Evolutionary conservation across 2,113 vertebrate genomes (phyloP), one percentile per base, ranked within the genome.

Genomic region (Siniperca chuatsi): DNA sequence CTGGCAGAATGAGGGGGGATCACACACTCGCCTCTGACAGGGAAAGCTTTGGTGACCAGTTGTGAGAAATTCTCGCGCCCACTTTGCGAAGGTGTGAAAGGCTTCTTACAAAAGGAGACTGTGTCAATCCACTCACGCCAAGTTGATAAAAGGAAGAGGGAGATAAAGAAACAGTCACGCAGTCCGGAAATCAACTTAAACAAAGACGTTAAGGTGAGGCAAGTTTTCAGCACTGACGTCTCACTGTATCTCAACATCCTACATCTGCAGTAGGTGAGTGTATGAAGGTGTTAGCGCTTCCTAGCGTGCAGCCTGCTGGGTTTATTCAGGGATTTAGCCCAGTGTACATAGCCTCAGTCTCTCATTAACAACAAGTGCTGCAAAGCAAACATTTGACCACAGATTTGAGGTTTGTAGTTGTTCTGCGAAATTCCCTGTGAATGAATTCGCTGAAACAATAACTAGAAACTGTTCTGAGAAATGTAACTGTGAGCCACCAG

Each of bases 81-180:
- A 40, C 78, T 75, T 75, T 50, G 65, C 18, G 23, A 69, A 76
- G 62, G 84, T 74, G 75, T 71, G 72, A 86, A 80, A 37, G 20
- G 25, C 20, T 50, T 11, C 25, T 69, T 3, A 82, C 57, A 70
- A 67, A 61, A 73, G 62, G n/a, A 50, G 55, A 61, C 37, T 18
- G 61, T 83, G 72, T 69, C 1, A 20, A 25, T 21, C 8, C 1
- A 6, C 16, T 83, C 66, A 50, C 40, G 40, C 52, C 16, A 6
- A 68, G 40, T 52, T 50, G 75, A 42, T 40, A 6, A 69, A 16
- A 44, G 16, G 48, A 50, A 50, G 48, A 50, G 6, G 16, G 48
- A 18, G 50, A 44, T n/a, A 48, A 29, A 67, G 70, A 21, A 29
- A 37, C 29, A 33, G 44, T n/a, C 55, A 55, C 29, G 7, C 4